Base-by-base conservation (phyloP, 2,888 invertebrate genomes). In the Crematogaster levior region DNA sequence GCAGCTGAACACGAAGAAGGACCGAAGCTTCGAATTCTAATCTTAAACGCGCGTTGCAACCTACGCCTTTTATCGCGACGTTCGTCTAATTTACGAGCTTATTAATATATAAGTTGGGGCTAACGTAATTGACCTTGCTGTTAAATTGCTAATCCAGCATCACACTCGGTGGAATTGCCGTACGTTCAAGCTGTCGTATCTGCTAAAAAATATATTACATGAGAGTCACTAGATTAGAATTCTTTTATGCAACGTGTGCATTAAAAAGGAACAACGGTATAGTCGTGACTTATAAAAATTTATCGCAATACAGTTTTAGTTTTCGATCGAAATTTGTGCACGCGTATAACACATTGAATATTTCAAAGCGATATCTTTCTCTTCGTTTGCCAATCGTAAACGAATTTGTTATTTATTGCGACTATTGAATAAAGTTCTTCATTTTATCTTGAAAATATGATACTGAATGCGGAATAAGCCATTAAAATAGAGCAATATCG, bases 101-200 rank as follows among this genome's bases (percentile, higher is more conserved):
- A 80, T 89, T 88, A 86, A 84, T 79, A 68, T 48, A 79, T 74
- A 43, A 65, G 82, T 30, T 51, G 80, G 30, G 84, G 73, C 82
- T 86, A 85, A 83, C 60, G 65, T 89, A 84, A 88, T 89, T 89
- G 89, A 89, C 88, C 89, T 89, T 86, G 82, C 73, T 75, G 66
- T 72, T 75, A 66, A 68, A 66, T 66, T 83, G 61, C 68, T 88
- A 88, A 84, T 86, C 88, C 56, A 63, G 40, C 75, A 61, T 61
- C 58, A 79, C 58, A 79, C 24, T 56, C 65, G 61, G 43, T 83
- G n/a, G 53, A 85, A 82, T 79, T 75, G 83, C 24, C 82, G 30
- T 60, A 61, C 18, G 24, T 60, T 43, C 27, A 40, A 63, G 46
- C 18, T 7, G 24, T 73, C 18, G 7, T 4, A 37, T 34, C 66